These are phyloP conservation scores for Microchirus variegatus DNA, from an alignment of 2,797 vertebrate genomes.

Conservation along the genomic window DNA sequence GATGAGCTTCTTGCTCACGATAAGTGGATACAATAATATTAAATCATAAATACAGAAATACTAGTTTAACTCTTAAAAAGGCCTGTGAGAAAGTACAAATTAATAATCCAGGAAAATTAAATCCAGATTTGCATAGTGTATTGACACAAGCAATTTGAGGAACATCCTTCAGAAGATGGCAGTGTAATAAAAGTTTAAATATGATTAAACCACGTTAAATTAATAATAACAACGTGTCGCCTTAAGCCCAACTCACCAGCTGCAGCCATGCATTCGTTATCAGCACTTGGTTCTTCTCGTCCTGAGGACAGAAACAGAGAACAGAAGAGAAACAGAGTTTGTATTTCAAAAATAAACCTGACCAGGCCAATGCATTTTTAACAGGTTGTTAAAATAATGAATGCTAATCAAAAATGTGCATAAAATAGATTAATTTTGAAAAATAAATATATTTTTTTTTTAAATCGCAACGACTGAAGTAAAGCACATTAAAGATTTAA, in stretches of 20 bases:
- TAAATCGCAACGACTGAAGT: too few relatives aligned
- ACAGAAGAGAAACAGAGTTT: background rate
- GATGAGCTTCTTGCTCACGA: too few relatives aligned
- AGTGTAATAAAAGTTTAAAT: conserved; percentile 6
- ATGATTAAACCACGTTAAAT: background rate
- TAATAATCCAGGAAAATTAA: background rate
- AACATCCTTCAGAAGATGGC: conserved; percentile 12
- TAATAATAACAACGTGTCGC: conserved; percentile 3
- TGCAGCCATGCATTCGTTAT: conserved; percentile 93
- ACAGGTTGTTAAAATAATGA: background rate
- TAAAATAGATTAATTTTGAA: background rate
- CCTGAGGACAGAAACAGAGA: conserved; percentile 74
- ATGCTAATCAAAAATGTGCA: background rate
- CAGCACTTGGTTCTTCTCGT: conserved; percentile 93
- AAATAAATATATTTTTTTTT: too few relatives aligned
- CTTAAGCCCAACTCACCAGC: conserved; percentile 82
- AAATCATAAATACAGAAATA: background rate
- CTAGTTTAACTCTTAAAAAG: background rate
- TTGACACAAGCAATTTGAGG: background rate
- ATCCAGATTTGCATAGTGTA: conserved; percentile 7
- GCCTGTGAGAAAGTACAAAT: background rate
- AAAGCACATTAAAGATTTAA: background rate
- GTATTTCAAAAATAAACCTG: background rate
- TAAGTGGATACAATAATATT: background rate
- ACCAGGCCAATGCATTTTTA: too few relatives aligned